Evolutionary conservation across 2,113 vertebrate species (phyloP), one percentile per base, ranked within the genome.

Genomic region (Oryzias celebensis): DNA sequence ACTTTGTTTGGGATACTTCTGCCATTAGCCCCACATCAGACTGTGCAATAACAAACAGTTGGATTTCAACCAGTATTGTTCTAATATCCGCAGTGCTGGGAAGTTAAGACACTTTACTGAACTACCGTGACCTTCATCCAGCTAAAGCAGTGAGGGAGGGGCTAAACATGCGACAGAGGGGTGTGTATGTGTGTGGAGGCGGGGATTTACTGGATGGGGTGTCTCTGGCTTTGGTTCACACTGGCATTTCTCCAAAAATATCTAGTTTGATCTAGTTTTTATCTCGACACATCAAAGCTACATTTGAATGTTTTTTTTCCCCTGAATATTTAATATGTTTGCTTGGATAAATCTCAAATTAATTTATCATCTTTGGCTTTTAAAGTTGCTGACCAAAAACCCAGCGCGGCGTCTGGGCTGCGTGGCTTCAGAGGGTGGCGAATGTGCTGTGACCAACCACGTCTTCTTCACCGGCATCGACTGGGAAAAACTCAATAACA

Each of bases 351-450:
- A 54, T 7, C 47, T 48, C n/a, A 20, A 18, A 48, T 17, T 36
- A 36, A 36, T 36, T 36, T 3, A 12, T 36, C 8, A 43, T 69
- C 51, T 78, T 49, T 31, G 16, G 44, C 60, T 60, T 76, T 80
- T 57, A 52, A 82, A 99, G 97, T 92, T 99, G 73, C 92, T 99
- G 92, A 97, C 91, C 13, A 99, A 98, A 91, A 97, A 96, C 78
- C 96, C 96, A 0, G 82, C 87, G 44, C 90, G 91, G 50, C 94
- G 97, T 42, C 87, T 99, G 59, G 97, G 97, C 83, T 98, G 95
- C 60, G 70, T 90, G 17, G 75, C 89, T 14, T 81, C 92, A 43
- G 90, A 90, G 14, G 96, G 94, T 0, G 95, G 96, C 0, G 97
- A 98, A 66, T 83, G 67, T 0, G 93, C 94, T 0, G 95, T 99